Evolutionary conservation across 2,888 invertebrate species (phyloP).

Genomic region (Drosophila multiciliata): DNA sequence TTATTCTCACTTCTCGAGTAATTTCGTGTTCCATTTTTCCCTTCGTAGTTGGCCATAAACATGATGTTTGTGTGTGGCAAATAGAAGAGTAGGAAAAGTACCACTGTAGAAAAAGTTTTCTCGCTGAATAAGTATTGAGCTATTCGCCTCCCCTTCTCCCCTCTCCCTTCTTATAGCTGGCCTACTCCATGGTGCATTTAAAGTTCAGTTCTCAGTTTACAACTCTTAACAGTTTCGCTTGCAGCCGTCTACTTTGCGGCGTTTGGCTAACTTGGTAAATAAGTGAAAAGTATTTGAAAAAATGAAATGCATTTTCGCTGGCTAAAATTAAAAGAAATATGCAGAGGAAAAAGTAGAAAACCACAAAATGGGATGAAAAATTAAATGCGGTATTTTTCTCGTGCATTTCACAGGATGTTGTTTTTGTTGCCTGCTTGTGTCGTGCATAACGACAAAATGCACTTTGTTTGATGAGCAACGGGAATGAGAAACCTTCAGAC

Average conservation of each 20-base stretch:
- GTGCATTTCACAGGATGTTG: not conserved
- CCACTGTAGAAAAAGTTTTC: slow-evolving; percentile 31
- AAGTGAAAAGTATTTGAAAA: slow-evolving; percentile 34
- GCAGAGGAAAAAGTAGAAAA: slow-evolving; percentile 9
- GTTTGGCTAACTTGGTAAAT: slow-evolving; percentile 49
- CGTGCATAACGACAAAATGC: slow-evolving; percentile 55
- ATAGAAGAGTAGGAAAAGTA: slow-evolving; percentile 14
- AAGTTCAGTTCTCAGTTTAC: slow-evolving; percentile 30
- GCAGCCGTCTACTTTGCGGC: slow-evolving; percentile 45
- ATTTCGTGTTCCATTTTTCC: slow-evolving; percentile 9
- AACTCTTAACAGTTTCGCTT: slow-evolving; percentile 43
- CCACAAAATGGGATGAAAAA: slow-evolving; percentile 16
- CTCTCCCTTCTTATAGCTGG: not conserved
- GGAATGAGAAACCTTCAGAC: slow-evolving; percentile 4
- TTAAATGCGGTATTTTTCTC: slow-evolving; percentile 33
- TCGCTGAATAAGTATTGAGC: slow-evolving; percentile 25
- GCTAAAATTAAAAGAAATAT: slow-evolving; percentile 46
- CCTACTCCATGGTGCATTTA: slow-evolving; percentile 31
- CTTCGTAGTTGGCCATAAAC: slow-evolving; percentile 22
- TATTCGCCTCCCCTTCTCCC: not conserved
- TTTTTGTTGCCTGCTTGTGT: slow-evolving; percentile 24
- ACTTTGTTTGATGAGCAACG: slow-evolving; percentile 61
- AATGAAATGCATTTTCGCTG: slow-evolving; percentile 26
- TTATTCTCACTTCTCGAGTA: slow-evolving; percentile 18
- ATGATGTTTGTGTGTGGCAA: slow-evolving; percentile 23